Base-by-base conservation (phyloP, 2,888 invertebrate species). In the Prenolepis imparis region DNA sequence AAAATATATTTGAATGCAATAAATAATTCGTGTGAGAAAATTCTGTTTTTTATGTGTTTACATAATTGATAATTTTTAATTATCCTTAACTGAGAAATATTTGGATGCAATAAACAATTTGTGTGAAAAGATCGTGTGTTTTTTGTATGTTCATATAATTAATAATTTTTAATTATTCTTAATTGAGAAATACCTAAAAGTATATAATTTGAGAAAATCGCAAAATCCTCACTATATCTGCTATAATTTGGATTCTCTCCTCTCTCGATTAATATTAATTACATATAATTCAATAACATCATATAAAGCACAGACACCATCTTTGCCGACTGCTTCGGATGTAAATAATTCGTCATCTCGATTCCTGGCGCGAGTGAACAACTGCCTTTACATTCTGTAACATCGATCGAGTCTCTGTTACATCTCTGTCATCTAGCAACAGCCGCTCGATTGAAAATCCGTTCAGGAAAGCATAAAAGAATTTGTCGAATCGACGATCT, bases 301-400 rank as follows among this genome's bases (percentile, higher is more conserved):
- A 15, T 80, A 70, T 57, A 15, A 57, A 66, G 24, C 59, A 12
- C 64, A 87, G 85, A 18, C 8, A 0, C 41, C 77, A 21, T 21
- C 55, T 11, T 84, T 88, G 72, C 55, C 87, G 87, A 84, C 67
- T 0, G 82, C 24, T 48, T 67, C 48, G n/a, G 39, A 18, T 9
- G 72, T 18, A 82, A 36, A 24, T 72, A 61, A 59, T 87, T 88
- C 36, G 12, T 11, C n/a, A 28, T 8, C 11, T 63, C 39, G 11
- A 57, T 36, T 57, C 48, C 18, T 28, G 86, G 87, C 87, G 88
- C 86, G 59, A 87, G 82, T 28, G 61, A 77, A 77, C 84, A n/a
- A 59, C 75, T 28, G 44, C n/a, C 73, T 21, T 36, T 57, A 32
- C 67, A 28, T 67, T 41, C 75, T 70, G 82, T 21, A 64, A 82